A percentile compares a stretch with the other conserved stretches of the same genome.
These are phyloP conservation scores for Podotricha telesiphe DNA, from an alignment of 2,888 invertebrate species.

Conservation along the genomic window DNA sequence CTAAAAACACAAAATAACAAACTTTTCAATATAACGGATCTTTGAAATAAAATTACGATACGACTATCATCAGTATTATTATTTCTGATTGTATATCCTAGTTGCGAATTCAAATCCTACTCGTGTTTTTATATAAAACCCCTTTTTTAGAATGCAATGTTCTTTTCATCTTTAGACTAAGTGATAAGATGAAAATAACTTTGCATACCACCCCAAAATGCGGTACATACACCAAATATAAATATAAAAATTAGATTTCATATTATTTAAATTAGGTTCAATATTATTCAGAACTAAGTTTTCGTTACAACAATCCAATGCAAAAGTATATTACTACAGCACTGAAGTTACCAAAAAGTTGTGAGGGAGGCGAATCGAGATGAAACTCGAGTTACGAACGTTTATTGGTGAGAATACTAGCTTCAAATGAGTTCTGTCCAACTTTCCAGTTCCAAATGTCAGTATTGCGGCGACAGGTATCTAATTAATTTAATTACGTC, in stretches of 20 bases:
- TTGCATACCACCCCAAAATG: not conserved
- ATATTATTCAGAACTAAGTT: not conserved
- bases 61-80: too few species aligned
- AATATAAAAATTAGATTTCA: not conserved
- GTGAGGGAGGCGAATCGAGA: slow-evolving; percentile 15
- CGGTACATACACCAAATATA: not conserved
- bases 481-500: slow-evolving; percentile 21
- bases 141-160: too few species aligned
- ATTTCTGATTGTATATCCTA: too few species aligned
- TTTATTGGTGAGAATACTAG: slow-evolving; percentile 23
- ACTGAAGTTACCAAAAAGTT: slow-evolving; percentile 29
- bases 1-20: too few species aligned
- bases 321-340: slow-evolving; percentile 18
- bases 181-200: too few species aligned
- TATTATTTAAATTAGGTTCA: not conserved
- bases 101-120: too few species aligned
- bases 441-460: slow-evolving; percentile 25
- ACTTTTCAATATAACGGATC: too few species aligned
- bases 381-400: slow-evolving; percentile 28
- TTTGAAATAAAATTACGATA: too few species aligned
- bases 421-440: slow-evolving; percentile 24
- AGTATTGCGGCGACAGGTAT: slow-evolving; percentile 16
- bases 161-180: too few species aligned
- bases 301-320: not conserved
- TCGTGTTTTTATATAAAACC: too few species aligned